Evolutionary conservation across 2,797 vertebrate genomes (phyloP), one percentile per base, ranked within the genome.

Genomic region (Cossypha niveicapilla): DNA sequence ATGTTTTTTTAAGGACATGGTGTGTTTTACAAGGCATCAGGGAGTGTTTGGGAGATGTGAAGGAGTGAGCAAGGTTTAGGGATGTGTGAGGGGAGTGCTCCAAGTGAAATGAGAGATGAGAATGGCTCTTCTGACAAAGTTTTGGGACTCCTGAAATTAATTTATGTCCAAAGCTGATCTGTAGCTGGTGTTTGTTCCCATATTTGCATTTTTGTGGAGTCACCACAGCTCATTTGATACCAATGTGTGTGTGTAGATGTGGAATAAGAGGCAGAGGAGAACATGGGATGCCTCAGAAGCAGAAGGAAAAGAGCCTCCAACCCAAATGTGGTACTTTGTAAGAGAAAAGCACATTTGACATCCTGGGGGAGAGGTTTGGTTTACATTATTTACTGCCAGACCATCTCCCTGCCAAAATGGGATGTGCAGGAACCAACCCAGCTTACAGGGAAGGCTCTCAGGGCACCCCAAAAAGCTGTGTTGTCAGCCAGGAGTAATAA

Each of bases 261-360:
- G 39, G 30, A 66, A 13, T 19, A 18, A 42, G 61, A 67, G 61
- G 42, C 45, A 66, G 57, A 47, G 41, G 35, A 92, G 63, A 53
- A 9, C 32, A 5, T 24, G 6, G 39, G 65, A 5, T 61, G 19
- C n/a, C 86, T 65, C 65, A 22, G 32, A 32, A 79, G 9, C 4
- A 19, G 10, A 39, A 93, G 39, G 22, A 63, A 48, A 70, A 45
- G 2, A 32, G 8, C 7, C 6, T 85, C 27, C 48, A 56, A 1
- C 7, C 60, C 23, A 57, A 10, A 22, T 1, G 0, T 21, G 39
- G 5, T 28, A 4, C 32, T 41, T 6, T 21, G 1, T 39, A 19
- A 57, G 45, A 65, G 45, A 10, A 42, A 66, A 73, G 19, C 24
- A 16, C 25, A 5, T 7, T 27, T 37, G 41, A 15, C 17, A 13